phyloP scores from a whole-genome alignment of 1,140 invertebrate genomes.

The Coboldia fuscipes region DNA sequence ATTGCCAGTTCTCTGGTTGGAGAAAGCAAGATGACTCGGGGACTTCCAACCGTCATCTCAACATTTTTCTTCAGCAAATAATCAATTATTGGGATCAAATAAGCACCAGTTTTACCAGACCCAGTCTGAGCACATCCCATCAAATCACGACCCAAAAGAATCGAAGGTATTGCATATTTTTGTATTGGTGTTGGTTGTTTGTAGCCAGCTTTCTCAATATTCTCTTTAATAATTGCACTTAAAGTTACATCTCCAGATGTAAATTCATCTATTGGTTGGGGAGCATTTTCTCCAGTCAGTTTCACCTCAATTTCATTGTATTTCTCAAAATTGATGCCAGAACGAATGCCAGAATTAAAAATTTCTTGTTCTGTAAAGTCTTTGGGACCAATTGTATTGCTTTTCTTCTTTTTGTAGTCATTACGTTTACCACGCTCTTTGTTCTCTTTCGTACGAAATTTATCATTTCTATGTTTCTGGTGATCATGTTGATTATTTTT shows the following conservation, averaged over 20 bases:
- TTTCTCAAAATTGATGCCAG: conserved; percentile 77
- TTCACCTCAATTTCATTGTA: conserved; percentile 66
- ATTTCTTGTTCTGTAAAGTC: conserved; percentile 50
- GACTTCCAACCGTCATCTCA: conserved; percentile 26
- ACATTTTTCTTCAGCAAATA: conserved; percentile 30
- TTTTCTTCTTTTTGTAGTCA: too few species aligned
- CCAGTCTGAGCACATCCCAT: conserved; percentile 98
- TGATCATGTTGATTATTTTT: too few species aligned
- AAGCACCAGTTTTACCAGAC: conserved; percentile 94
- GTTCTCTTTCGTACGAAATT: too few species aligned
- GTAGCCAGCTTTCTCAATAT: conserved; percentile 65
- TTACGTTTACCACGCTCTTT: too few species aligned
- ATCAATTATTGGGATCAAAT: conserved; percentile 75
- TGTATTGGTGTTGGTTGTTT: conserved; percentile 81
- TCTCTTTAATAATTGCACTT: conserved; percentile 42
- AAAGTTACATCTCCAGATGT: conserved; percentile 51
- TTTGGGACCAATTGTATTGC: too few species aligned
- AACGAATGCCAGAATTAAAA: conserved; percentile 43
- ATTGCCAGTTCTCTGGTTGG: conserved; percentile 86
- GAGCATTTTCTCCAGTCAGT: conserved; percentile 37
- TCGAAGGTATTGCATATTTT: conserved; percentile 69
- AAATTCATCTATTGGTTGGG: conserved; percentile 33
- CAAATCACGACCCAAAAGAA: conserved; percentile 56
- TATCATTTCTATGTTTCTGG: too few species aligned
- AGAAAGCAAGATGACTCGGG: conserved; percentile 52